Evolutionary conservation across 2,797 vertebrate genomes (phyloP), one percentile per base, ranked within the genome.

Genomic region (Sebastes minor): DNA sequence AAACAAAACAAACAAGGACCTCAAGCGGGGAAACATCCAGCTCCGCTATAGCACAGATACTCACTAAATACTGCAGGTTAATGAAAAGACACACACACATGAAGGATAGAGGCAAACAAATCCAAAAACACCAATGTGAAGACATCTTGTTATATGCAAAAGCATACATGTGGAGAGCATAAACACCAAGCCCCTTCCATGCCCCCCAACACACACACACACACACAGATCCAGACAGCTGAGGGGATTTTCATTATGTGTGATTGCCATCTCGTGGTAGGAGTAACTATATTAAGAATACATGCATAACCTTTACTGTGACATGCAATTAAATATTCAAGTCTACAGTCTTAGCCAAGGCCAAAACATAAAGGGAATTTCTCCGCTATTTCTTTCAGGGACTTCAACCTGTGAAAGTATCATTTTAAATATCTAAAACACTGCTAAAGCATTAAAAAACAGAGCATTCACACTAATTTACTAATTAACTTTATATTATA

Each of bases 241-340:
- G 35, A 64, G 63, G 56, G 35, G 32, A n/a, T 67, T 92, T 90
- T 69, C 49, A 86, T 91, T 86, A 88, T 86, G 84, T 89, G 78
- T 87, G 81, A 94, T 89, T 94, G 94, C 93, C 94, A 94, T 92
- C 92, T 94, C 46, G 88, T 92, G 93, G 93, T 57, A 56, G 74
- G 22, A 89, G 59, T 49, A 70, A 78, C 77, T 81, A 77, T 72
- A 25, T 86, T 76, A 56, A 74, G 27, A 68, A 46, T 46, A 49
- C 57, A 80, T 62, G 28, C 35, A 68, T 16, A 79, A 57, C 71
- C 11, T 82, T 82, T 46, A 57, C 30, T 53, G 55, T 62, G 59
- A 65, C 62, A 16, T 61, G 20, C 14, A 66, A 55, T 72, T 63
- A 52, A 42, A 70, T 61, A 67, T 70, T 38, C 6, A n/a, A 27